These are phyloP conservation scores for Catamblyrhynchus diadema DNA, from an alignment of 2,797 vertebrate species.

Conservation along the genomic window DNA sequence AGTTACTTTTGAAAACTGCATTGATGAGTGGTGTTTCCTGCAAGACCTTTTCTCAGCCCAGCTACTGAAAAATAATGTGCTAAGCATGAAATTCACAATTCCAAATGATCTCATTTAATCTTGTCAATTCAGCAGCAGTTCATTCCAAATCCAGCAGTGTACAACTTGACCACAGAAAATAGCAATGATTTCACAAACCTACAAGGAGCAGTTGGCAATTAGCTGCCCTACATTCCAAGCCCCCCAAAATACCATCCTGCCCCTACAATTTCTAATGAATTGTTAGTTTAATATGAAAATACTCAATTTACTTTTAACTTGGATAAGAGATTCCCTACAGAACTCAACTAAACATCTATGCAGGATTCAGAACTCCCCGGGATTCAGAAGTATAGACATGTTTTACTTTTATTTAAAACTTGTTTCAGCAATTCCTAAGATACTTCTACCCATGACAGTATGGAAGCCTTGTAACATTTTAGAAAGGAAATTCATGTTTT, in stretches of 20 bases:
- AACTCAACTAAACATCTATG: neutral
- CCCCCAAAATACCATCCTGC: neutral
- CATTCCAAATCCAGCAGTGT: neutral
- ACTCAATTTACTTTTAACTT: neutral
- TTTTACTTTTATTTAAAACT: neutral
- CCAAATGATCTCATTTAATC: slow-evolving; percentile 44
- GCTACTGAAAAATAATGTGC: neutral
- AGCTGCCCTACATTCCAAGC: neutral
- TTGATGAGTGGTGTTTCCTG: neutral
- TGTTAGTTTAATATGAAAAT: neutral
- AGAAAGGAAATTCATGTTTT: neutral
- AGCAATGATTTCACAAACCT: neutral
- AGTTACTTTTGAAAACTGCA: neutral
- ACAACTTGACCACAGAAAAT: neutral
- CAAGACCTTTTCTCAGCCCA: neutral
- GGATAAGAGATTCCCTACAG: neutral
- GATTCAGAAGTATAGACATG: neutral
- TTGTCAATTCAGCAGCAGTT: slow-evolving; percentile 40
- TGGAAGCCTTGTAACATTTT: neutral
- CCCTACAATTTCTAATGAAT: neutral
- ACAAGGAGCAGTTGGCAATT: neutral
- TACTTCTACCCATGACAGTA: neutral
- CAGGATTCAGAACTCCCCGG: neutral
- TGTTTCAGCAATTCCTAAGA: neutral
- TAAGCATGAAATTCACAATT: slow-evolving; percentile 26